Conservation (phyloP, 2,113 vertebrate species). For the Strix uralensis region DNA sequence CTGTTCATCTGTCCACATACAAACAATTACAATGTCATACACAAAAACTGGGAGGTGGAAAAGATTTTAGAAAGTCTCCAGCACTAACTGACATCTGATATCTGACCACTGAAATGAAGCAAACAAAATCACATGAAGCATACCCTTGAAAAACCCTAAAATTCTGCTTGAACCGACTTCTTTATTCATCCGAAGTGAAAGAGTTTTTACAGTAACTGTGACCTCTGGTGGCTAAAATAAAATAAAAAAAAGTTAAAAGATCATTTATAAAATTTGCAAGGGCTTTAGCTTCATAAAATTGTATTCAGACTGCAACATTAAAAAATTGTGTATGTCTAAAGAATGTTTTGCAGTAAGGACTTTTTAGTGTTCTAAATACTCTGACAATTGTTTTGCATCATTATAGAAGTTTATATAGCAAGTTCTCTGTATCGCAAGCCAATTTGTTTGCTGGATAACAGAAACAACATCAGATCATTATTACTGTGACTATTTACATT, state of each 20-base stretch:
- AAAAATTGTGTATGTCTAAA: neutral
- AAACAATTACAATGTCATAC: neutral
- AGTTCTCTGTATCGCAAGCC: neutral
- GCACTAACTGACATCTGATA: neutral
- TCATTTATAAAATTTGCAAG: neutral
- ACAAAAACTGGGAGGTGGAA: neutral
- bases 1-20: neutral
- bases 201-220: neutral
- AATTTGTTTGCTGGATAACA: neutral
- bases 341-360: neutral
- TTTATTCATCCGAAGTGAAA: too few relatives aligned
- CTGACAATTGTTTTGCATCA: too few relatives aligned
- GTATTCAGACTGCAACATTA: neutral
- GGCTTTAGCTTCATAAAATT: neutral
- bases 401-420: neutral
- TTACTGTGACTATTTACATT: too few relatives aligned
- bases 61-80: neutral
- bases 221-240: neutral
- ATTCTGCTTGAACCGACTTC: neutral
- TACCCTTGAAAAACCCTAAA: neutral
- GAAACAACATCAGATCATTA: neutral
- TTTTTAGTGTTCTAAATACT: neutral
- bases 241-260: neutral
- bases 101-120: neutral
- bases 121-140: neutral